These are phyloP conservation scores for Liolophura sinensis DNA, from an alignment of 1,140 invertebrate species.

Conservation along the genomic window DNA sequence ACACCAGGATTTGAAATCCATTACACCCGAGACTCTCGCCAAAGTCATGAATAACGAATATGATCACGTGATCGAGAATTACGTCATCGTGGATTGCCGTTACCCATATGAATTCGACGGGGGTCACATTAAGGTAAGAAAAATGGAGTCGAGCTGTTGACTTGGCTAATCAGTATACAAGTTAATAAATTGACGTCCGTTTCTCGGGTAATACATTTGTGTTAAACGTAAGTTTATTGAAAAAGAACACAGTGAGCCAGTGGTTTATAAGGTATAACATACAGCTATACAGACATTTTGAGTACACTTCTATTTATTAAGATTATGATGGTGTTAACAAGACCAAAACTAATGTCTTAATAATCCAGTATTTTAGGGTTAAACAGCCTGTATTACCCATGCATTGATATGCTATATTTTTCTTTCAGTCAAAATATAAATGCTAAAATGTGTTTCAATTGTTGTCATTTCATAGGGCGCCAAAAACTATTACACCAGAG, in stretches of 20 bases:
- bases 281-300: too few species aligned
- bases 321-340: too few species aligned
- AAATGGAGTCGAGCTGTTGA: too few species aligned
- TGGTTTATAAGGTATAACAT: too few species aligned
- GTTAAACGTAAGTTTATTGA: too few species aligned
- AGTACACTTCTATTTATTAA: too few species aligned
- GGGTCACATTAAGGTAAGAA: slow-evolving; percentile 77
- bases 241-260: too few species aligned
- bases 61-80: slow-evolving; percentile 44
- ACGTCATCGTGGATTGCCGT: slow-evolving; percentile 65
- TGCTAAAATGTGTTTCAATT: not conserved
- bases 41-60: slow-evolving; percentile 39
- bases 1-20: slow-evolving; percentile 85
- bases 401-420: not conserved
- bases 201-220: too few species aligned
- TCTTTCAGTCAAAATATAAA: not conserved
- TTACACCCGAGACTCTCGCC: slow-evolving; percentile 69
- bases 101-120: slow-evolving; percentile 97
- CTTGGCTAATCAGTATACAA: too few species aligned
- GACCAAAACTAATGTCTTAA: too few species aligned
- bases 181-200: too few species aligned
- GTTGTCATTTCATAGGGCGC: slow-evolving; percentile 64
- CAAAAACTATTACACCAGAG: slow-evolving; percentile 80
- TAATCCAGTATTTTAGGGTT: not conserved
- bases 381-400: not conserved